phyloP scores from a whole-genome alignment of 2,888 invertebrate species.

The Prostheceraeus crozeri region DNA sequence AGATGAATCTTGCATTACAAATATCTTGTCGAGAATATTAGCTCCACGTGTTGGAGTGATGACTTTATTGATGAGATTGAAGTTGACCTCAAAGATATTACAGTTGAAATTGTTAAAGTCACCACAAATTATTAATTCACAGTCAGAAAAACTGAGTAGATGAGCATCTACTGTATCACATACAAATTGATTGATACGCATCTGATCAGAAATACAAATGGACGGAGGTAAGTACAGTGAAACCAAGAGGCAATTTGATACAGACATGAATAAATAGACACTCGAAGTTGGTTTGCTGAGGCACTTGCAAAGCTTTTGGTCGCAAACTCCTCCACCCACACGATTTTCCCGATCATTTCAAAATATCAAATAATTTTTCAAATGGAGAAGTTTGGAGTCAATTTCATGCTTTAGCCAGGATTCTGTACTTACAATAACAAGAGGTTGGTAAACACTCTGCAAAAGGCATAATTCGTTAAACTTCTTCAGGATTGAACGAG shows the following conservation, averaged over 20 bases:
- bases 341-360: slow-evolving; percentile 13
- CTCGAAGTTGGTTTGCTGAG: slow-evolving; percentile 9
- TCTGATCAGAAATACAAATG: slow-evolving; percentile 5
- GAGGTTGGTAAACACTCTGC: background rate
- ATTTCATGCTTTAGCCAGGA: slow-evolving; percentile 14
- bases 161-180: slow-evolving; percentile 22
- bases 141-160: slow-evolving; percentile 11
- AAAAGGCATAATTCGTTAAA: background rate
- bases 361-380: slow-evolving; percentile 15
- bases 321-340: slow-evolving; percentile 26
- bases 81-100: slow-evolving; percentile 10
- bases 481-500: no score
- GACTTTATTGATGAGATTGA: slow-evolving; percentile 12
- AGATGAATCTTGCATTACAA: background rate
- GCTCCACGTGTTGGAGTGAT: slow-evolving; percentile 23
- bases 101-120: slow-evolving; percentile 28
- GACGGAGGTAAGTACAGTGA: slow-evolving; percentile 9
- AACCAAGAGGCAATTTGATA: slow-evolving; percentile 10
- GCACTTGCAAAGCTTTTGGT: slow-evolving; percentile 8
- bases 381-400: slow-evolving; percentile 18
- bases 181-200: slow-evolving; percentile 17
- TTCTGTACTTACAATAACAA: background rate
- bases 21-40: slow-evolving; percentile 31
- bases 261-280: slow-evolving; percentile 4
- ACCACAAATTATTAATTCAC: slow-evolving; percentile 1